Conservation (phyloP, 2,888 invertebrate species). For the Drosophila quinaria region DNA sequence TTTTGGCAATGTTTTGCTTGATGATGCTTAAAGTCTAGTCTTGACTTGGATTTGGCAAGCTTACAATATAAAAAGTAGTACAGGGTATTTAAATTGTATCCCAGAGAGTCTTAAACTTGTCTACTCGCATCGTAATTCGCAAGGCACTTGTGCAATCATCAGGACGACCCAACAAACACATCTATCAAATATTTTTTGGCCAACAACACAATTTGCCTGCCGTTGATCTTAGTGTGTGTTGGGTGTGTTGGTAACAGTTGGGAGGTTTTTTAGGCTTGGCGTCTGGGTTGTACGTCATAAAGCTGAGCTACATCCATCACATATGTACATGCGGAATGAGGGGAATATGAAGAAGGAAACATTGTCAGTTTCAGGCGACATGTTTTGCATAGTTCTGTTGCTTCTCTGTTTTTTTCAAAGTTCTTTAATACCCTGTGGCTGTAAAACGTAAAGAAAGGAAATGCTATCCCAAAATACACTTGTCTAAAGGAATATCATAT, state of each 20-base stretch:
- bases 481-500: neutral
- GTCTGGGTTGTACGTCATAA: conserved; percentile 54
- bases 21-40: neutral
- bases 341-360: conserved; percentile 21
- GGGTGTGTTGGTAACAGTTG: conserved; percentile 1
- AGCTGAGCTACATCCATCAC: conserved; percentile 71
- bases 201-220: conserved; percentile 53
- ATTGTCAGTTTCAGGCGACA: conserved; percentile 69
- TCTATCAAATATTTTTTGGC: conserved; percentile 61
- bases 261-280: neutral
- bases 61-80: neutral
- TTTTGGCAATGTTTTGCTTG: too few relatives aligned
- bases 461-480: neutral
- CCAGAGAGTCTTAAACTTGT: neutral
- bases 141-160: conserved; percentile 35
- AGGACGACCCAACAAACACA: conserved; percentile 28
- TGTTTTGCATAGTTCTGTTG: conserved; percentile 62
- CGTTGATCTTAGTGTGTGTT: conserved; percentile 19
- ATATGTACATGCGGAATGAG: conserved; percentile 14
- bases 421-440: conserved; percentile 13
- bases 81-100: conserved; percentile 11
- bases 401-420: conserved; percentile 15
- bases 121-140: conserved; percentile 19
- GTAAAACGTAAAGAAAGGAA: neutral
- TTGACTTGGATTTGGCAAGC: neutral